Percentiles rank a stretch among this genome's conserved stretches.
These are phyloP conservation scores for Noturus placidus DNA, from an alignment of 2,113 vertebrate genomes.

Conservation along the genomic window DNA sequence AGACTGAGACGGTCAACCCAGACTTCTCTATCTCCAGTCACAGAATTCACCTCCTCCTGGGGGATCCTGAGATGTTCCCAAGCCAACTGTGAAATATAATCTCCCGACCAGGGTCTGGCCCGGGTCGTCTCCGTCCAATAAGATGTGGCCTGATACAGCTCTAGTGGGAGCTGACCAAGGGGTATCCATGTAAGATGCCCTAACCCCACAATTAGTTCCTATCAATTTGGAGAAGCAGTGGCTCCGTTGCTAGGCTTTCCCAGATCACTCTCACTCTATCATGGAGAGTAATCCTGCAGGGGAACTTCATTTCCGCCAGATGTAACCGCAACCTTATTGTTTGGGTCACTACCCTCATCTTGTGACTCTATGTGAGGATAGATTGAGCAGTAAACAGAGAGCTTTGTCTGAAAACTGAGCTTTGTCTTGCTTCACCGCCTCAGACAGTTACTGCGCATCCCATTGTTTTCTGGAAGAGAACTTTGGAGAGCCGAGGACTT, in stretches of 20 bases:
- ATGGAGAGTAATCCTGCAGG: background rate
- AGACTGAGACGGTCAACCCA: background rate
- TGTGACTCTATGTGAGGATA: background rate
- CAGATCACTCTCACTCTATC: background rate
- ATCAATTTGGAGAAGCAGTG: background rate
- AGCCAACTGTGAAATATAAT: background rate
- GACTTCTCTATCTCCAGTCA: background rate
- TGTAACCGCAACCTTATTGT: background rate
- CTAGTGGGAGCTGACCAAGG: background rate
- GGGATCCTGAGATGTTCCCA: background rate
- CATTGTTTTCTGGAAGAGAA: background rate
- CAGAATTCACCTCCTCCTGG: background rate
- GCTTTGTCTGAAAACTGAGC: background rate
- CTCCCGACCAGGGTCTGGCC: background rate
- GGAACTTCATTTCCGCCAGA: background rate
- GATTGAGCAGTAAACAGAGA: background rate
- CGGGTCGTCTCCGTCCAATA: background rate
- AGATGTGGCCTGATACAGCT: background rate
- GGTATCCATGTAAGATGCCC: background rate
- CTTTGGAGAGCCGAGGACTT: background rate
- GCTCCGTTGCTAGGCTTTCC: background rate
- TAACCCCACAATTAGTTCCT: background rate
- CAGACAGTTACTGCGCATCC: background rate
- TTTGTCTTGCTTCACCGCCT: background rate
- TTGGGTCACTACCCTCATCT: slow-evolving; percentile 4